Evolutionary conservation across 2,113 vertebrate species (phyloP).

Genomic region (Melanotaenia duboulayi): DNA sequence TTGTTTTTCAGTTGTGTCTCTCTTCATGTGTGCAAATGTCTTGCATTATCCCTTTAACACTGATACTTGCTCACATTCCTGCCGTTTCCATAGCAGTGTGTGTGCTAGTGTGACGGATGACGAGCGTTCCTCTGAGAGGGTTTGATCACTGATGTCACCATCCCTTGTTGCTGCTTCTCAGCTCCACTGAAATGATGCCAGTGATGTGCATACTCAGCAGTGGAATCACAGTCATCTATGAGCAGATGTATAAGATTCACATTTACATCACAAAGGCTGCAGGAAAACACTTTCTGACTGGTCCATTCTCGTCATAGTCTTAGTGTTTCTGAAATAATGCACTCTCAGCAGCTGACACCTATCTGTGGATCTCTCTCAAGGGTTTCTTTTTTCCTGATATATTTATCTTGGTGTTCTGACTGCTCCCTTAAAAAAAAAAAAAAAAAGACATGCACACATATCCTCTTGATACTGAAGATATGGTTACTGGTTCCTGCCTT

Average conservation of each 20-base stretch:
- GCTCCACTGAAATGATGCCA: conserved; percentile 51
- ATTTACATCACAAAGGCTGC: conserved; percentile 1
- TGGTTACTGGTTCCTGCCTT: conserved; percentile 26
- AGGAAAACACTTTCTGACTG: not conserved
- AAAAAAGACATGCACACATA: conserved; percentile 16
- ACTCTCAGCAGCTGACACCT: conserved; percentile 4
- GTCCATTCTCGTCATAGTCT: not conserved
- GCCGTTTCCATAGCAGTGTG: conserved; percentile 74
- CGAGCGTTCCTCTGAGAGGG: conserved; percentile 67
- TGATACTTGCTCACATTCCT: conserved; percentile 36
- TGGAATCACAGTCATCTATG: conserved; percentile 17
- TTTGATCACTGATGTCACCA: conserved; percentile 75
- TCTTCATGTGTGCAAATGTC: conserved; percentile 17
- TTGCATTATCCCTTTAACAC: conserved; percentile 51
- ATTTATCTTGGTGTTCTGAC: conserved; percentile 34
- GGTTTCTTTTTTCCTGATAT: conserved; percentile 18
- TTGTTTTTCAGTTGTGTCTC: conserved; percentile 50
- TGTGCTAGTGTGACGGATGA: conserved; percentile 61
- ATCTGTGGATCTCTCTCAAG: conserved; percentile 18
- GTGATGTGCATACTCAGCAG: conserved; percentile 32
- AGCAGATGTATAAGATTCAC: not conserved
- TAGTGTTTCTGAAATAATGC: not conserved
- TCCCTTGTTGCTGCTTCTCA: conserved; percentile 52
- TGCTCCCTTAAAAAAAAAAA: not conserved
- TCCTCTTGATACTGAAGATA: conserved; percentile 26